Evolutionary conservation across 2,113 vertebrate genomes (phyloP), one percentile per base, ranked within the genome.

Genomic region (Lathamus discolor): DNA sequence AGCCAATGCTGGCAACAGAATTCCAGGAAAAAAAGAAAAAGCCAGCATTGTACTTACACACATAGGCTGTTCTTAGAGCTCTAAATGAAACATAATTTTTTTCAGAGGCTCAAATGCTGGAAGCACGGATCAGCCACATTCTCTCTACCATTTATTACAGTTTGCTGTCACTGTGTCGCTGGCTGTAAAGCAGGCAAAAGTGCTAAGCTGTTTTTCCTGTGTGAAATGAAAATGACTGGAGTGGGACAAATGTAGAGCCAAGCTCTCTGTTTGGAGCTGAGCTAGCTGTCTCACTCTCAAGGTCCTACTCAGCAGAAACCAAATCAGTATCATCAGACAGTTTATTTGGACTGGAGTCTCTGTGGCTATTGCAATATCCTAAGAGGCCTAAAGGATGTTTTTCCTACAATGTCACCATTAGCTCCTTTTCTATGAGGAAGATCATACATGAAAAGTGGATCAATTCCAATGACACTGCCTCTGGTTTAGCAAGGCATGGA

Each of bases 241-340:
- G 80, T 64, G 91, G 95, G 88, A 94, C 95, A 89, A 93, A 86
- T 5, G 48, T 52, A 72, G 69, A 96, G 78, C 49, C 91, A 79
- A 82, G 74, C 52, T 84, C 70, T 73, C 37, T 3, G 1, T 28
- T 66, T 62, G 86, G 69, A 83, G 83, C 83, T 78, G 76, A 93
- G 77, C 86, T 88, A 86, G 33, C 92, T 90, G 81, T 91, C 80
- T 95, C 88, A 46, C 64, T 64, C 51, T 43, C 63, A 84, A 93
- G 83, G 37, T 88, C 77, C 90, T 82, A 75, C 80, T 96, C 95
- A 94, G 88, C 88, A 95, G 80, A 95, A 92, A 94, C 15, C 77
- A 79, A 86, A 95, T 57, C 83, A 82, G 74, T 73, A 29, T 48
- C 54, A 86, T 86, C 83, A 87, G 89, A 48, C 13, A 61, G 74